Evolutionary conservation across 2,113 vertebrate species (phyloP).

Genomic region (Vanacampus margaritifer): DNA sequence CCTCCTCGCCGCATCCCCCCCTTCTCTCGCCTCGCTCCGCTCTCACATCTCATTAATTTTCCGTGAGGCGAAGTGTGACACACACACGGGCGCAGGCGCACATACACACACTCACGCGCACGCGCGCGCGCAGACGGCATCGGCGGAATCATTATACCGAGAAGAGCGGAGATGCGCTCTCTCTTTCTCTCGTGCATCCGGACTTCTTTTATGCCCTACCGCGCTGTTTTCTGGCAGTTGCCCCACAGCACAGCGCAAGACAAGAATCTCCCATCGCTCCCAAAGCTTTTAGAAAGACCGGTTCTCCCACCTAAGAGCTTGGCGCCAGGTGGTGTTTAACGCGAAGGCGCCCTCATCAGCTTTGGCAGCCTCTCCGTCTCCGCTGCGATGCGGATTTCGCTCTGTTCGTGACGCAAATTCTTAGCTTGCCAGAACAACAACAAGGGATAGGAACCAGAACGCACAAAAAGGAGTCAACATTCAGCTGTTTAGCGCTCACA

Average conservation of each 20-base stretch:
- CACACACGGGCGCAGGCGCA: constrained; percentile 23
- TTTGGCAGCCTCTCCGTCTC: not conserved
- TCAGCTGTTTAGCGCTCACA: not conserved
- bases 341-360: not conserved
- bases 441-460: not conserved
- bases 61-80: constrained; percentile 70
- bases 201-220: constrained; percentile 32
- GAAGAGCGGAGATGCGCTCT: constrained; percentile 57
- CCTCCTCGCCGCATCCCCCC: constrained; percentile 9
- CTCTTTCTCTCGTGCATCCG: constrained; percentile 28
- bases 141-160: constrained; percentile 63
- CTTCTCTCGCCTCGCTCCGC: constrained; percentile 54
- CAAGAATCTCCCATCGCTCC: constrained; percentile 29
- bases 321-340: not conserved
- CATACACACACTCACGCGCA: constrained; percentile 7
- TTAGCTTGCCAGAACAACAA: not conserved
- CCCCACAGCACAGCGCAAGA: constrained; percentile 17
- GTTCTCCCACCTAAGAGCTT: constrained; percentile 3
- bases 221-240: constrained; percentile 44
- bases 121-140: constrained; percentile 42
- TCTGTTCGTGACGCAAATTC: not conserved
- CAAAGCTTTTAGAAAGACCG: constrained; percentile 39
- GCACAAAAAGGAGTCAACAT: not conserved
- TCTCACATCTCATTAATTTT: constrained; percentile 74
- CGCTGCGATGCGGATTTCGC: not conserved